Evolutionary conservation across 2,797 vertebrate genomes (phyloP).

Genomic region (Passerculus sandwichensis): DNA sequence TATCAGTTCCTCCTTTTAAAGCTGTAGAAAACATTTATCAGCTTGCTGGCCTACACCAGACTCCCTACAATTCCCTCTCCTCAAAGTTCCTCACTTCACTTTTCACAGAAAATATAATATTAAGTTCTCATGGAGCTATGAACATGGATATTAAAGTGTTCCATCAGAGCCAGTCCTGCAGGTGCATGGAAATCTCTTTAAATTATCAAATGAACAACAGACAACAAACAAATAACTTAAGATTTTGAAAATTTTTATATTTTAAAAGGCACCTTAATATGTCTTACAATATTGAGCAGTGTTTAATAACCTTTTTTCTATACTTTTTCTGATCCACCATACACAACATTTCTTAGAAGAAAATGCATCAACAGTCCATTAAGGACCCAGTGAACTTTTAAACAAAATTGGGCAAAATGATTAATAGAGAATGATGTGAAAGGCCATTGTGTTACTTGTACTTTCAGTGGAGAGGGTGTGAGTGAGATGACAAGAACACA

Average conservation of each 20-base stretch:
- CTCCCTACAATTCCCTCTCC: neutral
- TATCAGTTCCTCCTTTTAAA: neutral
- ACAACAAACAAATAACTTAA: neutral
- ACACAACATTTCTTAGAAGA: neutral
- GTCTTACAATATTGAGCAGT: neutral
- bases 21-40: neutral
- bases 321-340: neutral
- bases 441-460: neutral
- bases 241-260: neutral
- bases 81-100: neutral
- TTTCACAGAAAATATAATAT: neutral
- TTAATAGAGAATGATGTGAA: neutral
- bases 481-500: neutral
- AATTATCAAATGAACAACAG: neutral
- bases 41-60: neutral
- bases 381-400: accelerated
- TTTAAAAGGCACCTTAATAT: neutral
- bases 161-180: neutral
- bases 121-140: neutral
- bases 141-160: neutral
- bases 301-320: neutral
- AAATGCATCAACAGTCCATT: neutral
- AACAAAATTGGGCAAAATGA: neutral
- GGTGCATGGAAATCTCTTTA: neutral
- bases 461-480: neutral